Evolutionary conservation across 2,888 invertebrate species (phyloP).

Genomic region (Epsilonema sp.): DNA sequence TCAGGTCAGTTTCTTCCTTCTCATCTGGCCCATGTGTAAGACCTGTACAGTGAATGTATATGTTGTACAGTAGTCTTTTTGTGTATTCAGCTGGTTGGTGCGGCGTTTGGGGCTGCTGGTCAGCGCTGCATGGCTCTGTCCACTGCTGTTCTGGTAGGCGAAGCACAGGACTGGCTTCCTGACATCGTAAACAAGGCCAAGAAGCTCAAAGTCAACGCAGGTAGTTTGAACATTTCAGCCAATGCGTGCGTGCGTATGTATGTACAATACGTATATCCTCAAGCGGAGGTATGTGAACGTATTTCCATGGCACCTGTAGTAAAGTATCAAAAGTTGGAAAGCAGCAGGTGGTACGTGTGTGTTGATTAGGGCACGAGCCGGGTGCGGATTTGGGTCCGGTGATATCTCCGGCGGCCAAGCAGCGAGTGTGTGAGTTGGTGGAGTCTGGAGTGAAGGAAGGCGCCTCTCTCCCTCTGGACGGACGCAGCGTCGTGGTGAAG

Average conservation of each 20-base stretch:
- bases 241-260: too few relatives aligned
- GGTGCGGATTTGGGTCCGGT: slow-evolving; percentile 53
- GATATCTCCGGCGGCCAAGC: slow-evolving; percentile 70
- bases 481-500: slow-evolving; percentile 52
- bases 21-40: not conserved
- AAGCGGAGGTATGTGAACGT: too few relatives aligned
- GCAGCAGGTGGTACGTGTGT: too few relatives aligned
- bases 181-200: slow-evolving; percentile 63
- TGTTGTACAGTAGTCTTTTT: not conserved
- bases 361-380: slow-evolving; percentile 37
- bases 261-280: not conserved
- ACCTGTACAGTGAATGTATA: not conserved
- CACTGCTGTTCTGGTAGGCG: slow-evolving; percentile 65
- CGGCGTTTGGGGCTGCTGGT: slow-evolving; percentile 96
- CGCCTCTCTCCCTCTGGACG: slow-evolving; percentile 69
- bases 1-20: slow-evolving; percentile 40
- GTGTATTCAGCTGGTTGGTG: slow-evolving; percentile 43
- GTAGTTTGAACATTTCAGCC: slow-evolving; percentile 23
- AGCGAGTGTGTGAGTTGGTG: slow-evolving; percentile 53
- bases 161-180: slow-evolving; percentile 76
- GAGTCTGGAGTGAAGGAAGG: slow-evolving; percentile 50
- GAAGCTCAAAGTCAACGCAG: slow-evolving; percentile 70
- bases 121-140: slow-evolving; percentile 98
- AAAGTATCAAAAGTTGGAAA: too few relatives aligned
- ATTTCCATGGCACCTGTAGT: too few relatives aligned